A percentile compares a stretch with the other conserved stretches of the same genome.
phyloP scores from a whole-genome alignment of 2,888 invertebrate genomes.

The Crocallis elinguaria region DNA sequence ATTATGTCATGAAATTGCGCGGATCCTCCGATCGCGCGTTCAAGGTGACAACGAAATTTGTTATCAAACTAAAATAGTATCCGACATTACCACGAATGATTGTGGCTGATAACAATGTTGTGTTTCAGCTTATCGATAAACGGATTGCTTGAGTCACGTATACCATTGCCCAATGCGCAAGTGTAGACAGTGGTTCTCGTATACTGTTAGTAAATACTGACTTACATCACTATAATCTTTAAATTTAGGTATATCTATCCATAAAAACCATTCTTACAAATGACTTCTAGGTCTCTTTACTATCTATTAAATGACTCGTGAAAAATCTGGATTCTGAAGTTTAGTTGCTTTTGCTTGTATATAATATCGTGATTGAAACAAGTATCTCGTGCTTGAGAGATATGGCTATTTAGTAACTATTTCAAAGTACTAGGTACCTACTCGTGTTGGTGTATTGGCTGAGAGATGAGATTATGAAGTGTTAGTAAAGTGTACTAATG shows the following conservation, averaged over 20 bases:
- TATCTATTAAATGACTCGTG: neutral
- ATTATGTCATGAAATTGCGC: conserved; percentile 19
- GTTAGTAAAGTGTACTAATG: conserved; percentile 44
- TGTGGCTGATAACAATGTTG: conserved; percentile 70
- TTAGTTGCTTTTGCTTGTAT: neutral
- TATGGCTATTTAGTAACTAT: neutral
- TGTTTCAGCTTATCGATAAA: conserved; percentile 72
- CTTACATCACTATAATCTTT: conserved; percentile 36
- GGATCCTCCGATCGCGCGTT: conserved; percentile 47
- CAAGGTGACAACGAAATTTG: conserved; percentile 65
- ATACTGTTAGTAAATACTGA: conserved; percentile 36
- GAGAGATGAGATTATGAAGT: conserved; percentile 9
- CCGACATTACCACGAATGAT: conserved; percentile 62
- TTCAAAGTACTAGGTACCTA: neutral
- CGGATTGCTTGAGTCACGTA: conserved; percentile 76
- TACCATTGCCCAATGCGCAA: conserved; percentile 63
- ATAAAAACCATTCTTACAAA: neutral
- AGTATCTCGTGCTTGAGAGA: neutral
- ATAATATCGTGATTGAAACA: neutral
- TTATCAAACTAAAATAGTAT: conserved; percentile 67
- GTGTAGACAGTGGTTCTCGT: conserved; percentile 46
- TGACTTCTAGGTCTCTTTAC: neutral
- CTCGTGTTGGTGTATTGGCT: conserved; percentile 18
- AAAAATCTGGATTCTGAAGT: too few relatives aligned
- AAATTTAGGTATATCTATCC: conserved; percentile 13